Evolutionary conservation across 2,888 invertebrate genomes (phyloP).

Genomic region (Artemia sinica): DNA sequence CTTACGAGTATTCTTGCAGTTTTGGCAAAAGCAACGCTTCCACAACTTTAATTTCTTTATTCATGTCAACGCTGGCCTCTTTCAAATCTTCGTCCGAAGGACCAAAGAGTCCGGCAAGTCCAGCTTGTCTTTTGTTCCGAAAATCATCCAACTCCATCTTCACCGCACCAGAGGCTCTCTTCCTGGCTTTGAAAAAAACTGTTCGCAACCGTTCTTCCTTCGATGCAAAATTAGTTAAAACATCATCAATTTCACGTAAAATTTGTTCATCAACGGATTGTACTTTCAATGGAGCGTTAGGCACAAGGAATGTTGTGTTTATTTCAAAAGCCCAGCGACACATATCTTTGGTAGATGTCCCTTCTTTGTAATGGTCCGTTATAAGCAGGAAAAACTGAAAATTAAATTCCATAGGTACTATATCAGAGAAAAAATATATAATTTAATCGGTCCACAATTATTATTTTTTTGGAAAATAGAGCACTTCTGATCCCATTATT

Average conservation of each 20-base stretch:
- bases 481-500: too few species aligned
- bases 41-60: conserved; percentile 53
- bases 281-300: conserved; percentile 61
- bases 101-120: conserved; percentile 73
- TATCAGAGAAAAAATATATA: too few species aligned
- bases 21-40: conserved; percentile 54
- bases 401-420: conserved; percentile 20
- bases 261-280: conserved; percentile 66
- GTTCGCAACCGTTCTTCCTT: not conserved
- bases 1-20: conserved; percentile 49
- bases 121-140: conserved; percentile 72
- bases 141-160: conserved; percentile 62
- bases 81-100: conserved; percentile 60
- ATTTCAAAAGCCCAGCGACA: conserved; percentile 98
- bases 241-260: conserved; percentile 74
- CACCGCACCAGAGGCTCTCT: conserved; percentile 62
- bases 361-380: conserved; percentile 72
- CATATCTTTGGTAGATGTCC: conserved; percentile 62
- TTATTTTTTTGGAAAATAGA: too few species aligned
- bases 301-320: conserved; percentile 84
- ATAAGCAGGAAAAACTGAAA: conserved; percentile 65
- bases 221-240: conserved; percentile 36
- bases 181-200: conserved; percentile 68
- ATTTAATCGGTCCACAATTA: too few species aligned
- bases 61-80: conserved; percentile 59